A percentile compares a stretch with the other conserved stretches of the same genome.
Conservation (phyloP, 1,140 invertebrate species). For the Zaprionus nigranus region DNA sequence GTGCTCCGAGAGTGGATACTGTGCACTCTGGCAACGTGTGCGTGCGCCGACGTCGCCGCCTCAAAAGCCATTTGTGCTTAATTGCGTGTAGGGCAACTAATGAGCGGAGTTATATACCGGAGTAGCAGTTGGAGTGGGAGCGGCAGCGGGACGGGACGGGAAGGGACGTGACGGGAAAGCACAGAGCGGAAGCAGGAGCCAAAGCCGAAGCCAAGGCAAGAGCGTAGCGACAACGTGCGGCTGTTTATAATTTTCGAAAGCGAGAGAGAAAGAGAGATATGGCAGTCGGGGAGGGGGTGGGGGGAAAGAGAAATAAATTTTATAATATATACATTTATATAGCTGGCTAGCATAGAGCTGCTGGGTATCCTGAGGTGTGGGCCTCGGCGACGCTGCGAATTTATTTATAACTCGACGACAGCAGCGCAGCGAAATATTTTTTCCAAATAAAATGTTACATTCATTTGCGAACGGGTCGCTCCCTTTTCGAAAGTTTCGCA, state of each 20-base stretch:
- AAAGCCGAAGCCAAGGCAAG: not conserved
- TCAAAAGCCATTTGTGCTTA: slow-evolving; percentile 82
- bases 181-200: not conserved
- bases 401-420: slow-evolving; percentile 71
- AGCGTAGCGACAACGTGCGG: slow-evolving; percentile 46
- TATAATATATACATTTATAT: slow-evolving; percentile 26
- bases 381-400: slow-evolving; percentile 39
- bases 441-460: slow-evolving; percentile 76
- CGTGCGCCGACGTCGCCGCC: slow-evolving; percentile 54
- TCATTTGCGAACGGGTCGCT: slow-evolving; percentile 62
- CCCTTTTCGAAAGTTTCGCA: slow-evolving; percentile 56
- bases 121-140: slow-evolving; percentile 44
- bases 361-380: slow-evolving; percentile 10
- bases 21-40: slow-evolving; percentile 46
- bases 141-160: not conserved
- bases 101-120: slow-evolving; percentile 78
- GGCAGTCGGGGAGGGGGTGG: not conserved
- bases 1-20: not conserved
- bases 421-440: slow-evolving; percentile 35
- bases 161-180: not conserved
- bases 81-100: slow-evolving; percentile 82
- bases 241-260: slow-evolving; percentile 71
- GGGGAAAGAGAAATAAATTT: slow-evolving; percentile 29
- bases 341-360: slow-evolving; percentile 6
- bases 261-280: not conserved